Percentiles rank a stretch among this genome's conserved stretches.
phyloP scores from a whole-genome alignment of 35 echinoderm and acorn worm genomes.

The Apostichopus parvimensis region DNA sequence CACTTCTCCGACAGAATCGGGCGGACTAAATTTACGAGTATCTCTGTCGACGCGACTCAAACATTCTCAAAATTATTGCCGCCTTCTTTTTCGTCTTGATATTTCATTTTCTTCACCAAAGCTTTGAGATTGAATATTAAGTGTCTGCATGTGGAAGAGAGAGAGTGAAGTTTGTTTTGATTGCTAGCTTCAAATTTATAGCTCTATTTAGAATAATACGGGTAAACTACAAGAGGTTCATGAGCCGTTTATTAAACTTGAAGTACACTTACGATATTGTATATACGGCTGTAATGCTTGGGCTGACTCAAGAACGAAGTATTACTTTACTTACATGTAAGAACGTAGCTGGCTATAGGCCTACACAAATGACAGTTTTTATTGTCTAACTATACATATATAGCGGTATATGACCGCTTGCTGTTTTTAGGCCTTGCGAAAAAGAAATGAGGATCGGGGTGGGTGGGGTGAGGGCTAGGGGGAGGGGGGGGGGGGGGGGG shows the following conservation, averaged over 20 bases:
- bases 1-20: neutral
- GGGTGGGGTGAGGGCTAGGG: no score
- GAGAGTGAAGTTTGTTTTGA: constrained; percentile 14
- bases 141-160: neutral
- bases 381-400: no score
- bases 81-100: neutral
- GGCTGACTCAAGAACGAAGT: no score
- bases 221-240: neutral
- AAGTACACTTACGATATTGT: no score
- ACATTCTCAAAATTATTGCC: constrained; percentile 22
- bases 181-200: constrained; percentile 31
- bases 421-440: no score
- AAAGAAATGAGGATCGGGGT: no score
- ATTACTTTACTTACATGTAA: no score
- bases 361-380: no score
- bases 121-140: neutral
- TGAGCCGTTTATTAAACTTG: neutral
- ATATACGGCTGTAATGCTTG: no score
- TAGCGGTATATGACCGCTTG: no score
- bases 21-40: constrained; percentile 10
- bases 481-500: no score
- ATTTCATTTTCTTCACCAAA: neutral
- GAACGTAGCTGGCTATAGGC: no score
- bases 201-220: constrained; percentile 3
- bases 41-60: constrained; percentile 19